Evolutionary conservation across 2,113 vertebrate species (phyloP).

Genomic region (Oncorhynchus clarkii): DNA sequence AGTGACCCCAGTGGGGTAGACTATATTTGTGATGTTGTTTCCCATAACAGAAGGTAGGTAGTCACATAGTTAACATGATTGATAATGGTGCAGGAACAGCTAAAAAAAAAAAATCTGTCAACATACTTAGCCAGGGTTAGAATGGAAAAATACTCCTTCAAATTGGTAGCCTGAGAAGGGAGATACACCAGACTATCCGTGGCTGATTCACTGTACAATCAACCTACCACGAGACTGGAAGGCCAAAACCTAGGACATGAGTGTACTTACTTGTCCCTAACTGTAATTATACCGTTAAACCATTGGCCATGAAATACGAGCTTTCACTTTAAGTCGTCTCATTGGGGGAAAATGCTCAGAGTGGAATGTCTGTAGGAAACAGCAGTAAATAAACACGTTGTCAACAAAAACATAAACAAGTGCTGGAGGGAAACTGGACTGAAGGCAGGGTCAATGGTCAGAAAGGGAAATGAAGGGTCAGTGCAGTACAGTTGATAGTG

Average conservation of each 20-base stretch:
- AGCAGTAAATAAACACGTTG: not conserved
- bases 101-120: too few relatives aligned
- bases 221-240: not conserved
- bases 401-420: conserved; percentile 4
- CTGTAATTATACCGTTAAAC: not conserved
- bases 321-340: not conserved
- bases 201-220: not conserved
- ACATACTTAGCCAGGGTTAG: not conserved
- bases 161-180: not conserved
- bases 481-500: not conserved
- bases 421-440: not conserved
- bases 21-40: not conserved
- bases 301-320: not conserved
- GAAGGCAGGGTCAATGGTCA: not conserved
- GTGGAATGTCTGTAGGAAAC: not conserved
- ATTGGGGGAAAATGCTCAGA: not conserved
- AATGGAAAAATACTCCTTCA: not conserved
- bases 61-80: too few relatives aligned
- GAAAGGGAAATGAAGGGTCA: not conserved
- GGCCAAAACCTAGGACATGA: not conserved
- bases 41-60: too few relatives aligned
- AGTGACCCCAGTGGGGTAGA: not conserved
- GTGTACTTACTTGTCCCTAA: not conserved
- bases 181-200: not conserved
- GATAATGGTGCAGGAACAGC: too few relatives aligned